phyloP scores from a whole-genome alignment of 2,888 invertebrate species.

The Eristalinus sepulchralis region DNA sequence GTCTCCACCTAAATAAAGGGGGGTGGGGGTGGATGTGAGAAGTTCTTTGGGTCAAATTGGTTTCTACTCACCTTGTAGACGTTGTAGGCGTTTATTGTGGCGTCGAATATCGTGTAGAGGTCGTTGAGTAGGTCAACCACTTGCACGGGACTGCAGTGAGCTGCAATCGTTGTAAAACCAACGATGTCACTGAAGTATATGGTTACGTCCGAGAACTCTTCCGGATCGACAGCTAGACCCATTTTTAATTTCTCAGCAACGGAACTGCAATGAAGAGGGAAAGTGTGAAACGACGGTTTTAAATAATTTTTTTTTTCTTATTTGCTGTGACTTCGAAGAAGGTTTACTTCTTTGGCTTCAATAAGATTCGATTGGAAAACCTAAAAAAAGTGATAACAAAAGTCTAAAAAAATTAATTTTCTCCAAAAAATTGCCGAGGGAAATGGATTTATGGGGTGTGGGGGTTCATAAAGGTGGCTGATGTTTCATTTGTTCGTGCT shows the following conservation, averaged over 20 bases:
- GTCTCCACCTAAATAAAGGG: constrained; percentile 89
- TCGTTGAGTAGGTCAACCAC: constrained; percentile 95
- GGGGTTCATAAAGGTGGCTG: too few relatives aligned
- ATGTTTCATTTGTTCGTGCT: too few relatives aligned
- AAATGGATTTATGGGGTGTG: too few relatives aligned
- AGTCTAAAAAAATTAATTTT: too few relatives aligned
- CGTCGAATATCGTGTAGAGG: constrained; percentile 96
- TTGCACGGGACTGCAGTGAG: constrained; percentile 95
- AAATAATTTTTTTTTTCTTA: too few relatives aligned
- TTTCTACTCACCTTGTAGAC: constrained; percentile 87
- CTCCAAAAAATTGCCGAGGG: too few relatives aligned
- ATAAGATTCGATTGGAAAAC: too few relatives aligned
- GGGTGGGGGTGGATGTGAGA: too few relatives aligned
- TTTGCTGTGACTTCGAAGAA: too few relatives aligned
- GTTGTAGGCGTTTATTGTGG: constrained; percentile 94
- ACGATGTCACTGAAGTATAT: constrained; percentile 98
- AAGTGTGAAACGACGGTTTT: too few relatives aligned
- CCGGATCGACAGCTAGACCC: constrained; percentile 95
- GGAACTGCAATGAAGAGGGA: constrained; percentile 83
- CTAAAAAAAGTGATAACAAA: too few relatives aligned
- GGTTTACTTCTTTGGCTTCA: too few relatives aligned
- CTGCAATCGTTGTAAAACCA: constrained; percentile 95
- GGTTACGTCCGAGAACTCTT: constrained; percentile 94
- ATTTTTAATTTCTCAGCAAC: constrained; percentile 95
- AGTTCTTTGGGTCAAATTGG: background rate